phyloP scores from a whole-genome alignment of 2,797 vertebrate genomes.

The Enteromius viviparus region DNA sequence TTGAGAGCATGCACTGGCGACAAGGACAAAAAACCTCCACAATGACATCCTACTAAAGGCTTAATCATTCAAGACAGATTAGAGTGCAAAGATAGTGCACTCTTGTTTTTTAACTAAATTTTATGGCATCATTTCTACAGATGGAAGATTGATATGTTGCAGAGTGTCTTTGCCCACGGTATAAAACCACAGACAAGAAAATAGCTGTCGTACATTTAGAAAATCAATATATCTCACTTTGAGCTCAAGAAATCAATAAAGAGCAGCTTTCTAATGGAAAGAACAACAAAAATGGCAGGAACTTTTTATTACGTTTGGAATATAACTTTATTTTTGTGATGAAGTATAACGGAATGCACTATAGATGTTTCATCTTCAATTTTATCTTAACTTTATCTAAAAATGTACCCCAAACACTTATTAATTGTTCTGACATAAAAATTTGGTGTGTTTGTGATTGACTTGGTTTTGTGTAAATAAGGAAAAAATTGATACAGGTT shows the following conservation, averaged over 20 bases:
- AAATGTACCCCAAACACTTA: neutral
- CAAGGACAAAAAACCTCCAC: conserved; percentile 12
- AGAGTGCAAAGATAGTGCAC: neutral
- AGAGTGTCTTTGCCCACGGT: neutral
- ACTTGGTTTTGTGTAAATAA: neutral
- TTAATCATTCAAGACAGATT: conserved; percentile 18
- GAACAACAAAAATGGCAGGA: neutral
- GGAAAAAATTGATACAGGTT: neutral
- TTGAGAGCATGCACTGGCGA: conserved; percentile 3
- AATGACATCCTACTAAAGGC: neutral
- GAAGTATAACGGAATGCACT: neutral
- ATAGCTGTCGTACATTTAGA: neutral
- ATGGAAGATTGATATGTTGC: conserved; percentile 1
- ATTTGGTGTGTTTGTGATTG: neutral
- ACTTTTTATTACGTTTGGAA: neutral
- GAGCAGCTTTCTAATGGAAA: neutral
- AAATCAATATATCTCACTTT: conserved; percentile 31
- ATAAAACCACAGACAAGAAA: conserved; percentile 2
- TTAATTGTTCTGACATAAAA: neutral
- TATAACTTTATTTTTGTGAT: neutral
- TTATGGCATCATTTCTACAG: neutral
- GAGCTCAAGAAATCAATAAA: conserved; percentile 32
- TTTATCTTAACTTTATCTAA: too few relatives aligned
- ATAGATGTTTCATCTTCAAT: neutral
- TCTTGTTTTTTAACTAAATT: conserved; percentile 2